Base-by-base conservation (phyloP, 2,888 invertebrate genomes). In the Exocentrus adspersus region DNA sequence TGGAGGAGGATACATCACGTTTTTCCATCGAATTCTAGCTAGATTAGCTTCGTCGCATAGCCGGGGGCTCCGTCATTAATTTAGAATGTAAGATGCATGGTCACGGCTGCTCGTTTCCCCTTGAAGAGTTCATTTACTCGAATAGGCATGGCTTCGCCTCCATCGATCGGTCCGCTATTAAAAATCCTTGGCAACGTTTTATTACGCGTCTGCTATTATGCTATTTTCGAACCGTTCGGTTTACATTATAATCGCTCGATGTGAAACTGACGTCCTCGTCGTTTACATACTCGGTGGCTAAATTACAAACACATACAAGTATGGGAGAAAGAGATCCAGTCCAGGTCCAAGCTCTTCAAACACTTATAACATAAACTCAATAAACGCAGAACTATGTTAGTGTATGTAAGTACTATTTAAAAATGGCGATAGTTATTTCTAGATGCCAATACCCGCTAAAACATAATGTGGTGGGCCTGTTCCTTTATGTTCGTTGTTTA, bases 111-210 rank as follows among this genome's bases (percentile, higher is more conserved):
- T 37, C 75, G 71, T 77, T 77, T 79, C 76, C 78, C 80, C 78
- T 79, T 78, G 79, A 77, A 77, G 71, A 77, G 78, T 79, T 79
- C 79, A 76, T 78, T 79, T 78, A 76, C 77, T 78, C 74, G 75
- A 72, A 71, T 71, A 67, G 72, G 70, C 70, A 75, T 73, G 74
- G 76, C 72, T 74, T 73, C 72, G 76, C 72, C 73, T 73, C 72
- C 64, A 57, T 37, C 67, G 63, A 64, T 57, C 57, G 57, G 12
- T 46, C 14, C 45, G 57, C 57, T 57, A 58, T 62, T 50, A 62
- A 71, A 72, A 71, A 75, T 75, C 72, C 74, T 75, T 75, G 73
- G 74, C 73, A 74, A 68, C 73, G 71, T 69, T 70, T n/a, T 72
- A 57, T 57, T 57, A 57, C 57, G 57, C 57, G 57, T 46, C 57